phyloP scores from a whole-genome alignment of 2,113 vertebrate species.

The Oryzias curvinotus region DNA sequence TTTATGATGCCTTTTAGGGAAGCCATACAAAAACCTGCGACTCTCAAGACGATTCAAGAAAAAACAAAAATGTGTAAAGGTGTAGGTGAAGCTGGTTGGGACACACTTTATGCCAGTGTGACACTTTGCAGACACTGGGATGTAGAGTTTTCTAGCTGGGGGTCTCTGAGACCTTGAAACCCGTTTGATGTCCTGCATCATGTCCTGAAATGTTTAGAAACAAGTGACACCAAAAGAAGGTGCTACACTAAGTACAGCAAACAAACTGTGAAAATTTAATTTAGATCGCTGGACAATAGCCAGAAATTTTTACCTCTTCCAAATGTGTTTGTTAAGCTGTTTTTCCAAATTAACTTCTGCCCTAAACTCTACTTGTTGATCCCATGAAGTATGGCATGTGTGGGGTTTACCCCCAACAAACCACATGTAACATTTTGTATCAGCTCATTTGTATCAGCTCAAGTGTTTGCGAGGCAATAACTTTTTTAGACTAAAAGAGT shows the following conservation, averaged over 20 bases:
- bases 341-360: slow-evolving; percentile 46
- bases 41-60: background rate
- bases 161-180: slow-evolving; percentile 50
- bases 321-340: slow-evolving; percentile 43
- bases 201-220: slow-evolving; percentile 11
- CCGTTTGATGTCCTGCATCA: slow-evolving; percentile 63
- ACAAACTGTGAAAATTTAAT: slow-evolving; percentile 23
- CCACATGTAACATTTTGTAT: background rate
- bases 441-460: background rate
- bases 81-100: slow-evolving; percentile 26
- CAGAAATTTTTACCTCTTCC: slow-evolving; percentile 50
- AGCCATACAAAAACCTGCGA: background rate
- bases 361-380: slow-evolving; percentile 28
- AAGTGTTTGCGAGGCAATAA: background rate
- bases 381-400: slow-evolving; percentile 31
- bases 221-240: slow-evolving; percentile 16
- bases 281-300: slow-evolving; percentile 35
- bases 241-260: slow-evolving; percentile 18
- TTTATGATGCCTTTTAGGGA: background rate
- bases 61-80: slow-evolving; percentile 40
- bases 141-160: slow-evolving; percentile 34
- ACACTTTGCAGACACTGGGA: slow-evolving; percentile 30
- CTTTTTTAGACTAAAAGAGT: no score
- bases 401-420: slow-evolving; percentile 16
- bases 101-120: slow-evolving; percentile 19